These are phyloP conservation scores for Meandrina meandrites DNA, from an alignment of 92 coral and sea anemone genomes.

Conservation along the genomic window DNA sequence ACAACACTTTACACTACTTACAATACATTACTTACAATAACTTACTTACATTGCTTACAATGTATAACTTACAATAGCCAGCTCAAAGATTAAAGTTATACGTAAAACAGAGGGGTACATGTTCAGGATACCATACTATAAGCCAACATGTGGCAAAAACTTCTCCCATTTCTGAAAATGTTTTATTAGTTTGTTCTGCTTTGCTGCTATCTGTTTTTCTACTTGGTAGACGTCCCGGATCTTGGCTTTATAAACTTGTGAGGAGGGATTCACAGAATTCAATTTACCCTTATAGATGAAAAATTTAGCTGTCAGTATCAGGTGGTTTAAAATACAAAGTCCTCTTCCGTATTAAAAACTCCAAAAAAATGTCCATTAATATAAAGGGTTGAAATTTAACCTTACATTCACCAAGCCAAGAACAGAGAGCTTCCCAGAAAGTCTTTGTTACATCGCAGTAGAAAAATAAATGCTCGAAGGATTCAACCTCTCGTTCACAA, in stretches of 20 bases:
- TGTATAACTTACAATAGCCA: too few relatives aligned
- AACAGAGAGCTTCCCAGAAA: constrained; percentile 1
- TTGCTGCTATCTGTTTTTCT: constrained; percentile 23
- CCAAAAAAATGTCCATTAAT: constrained; percentile 15
- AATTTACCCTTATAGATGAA: constrained; percentile 24
- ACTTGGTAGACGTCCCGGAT: constrained; percentile 25
- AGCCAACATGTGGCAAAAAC: constrained; percentile 8
- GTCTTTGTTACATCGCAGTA: constrained; percentile 7
- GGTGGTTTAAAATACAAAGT: constrained; percentile 12
- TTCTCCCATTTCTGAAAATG: constrained; percentile 17
- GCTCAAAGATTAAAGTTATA: too few relatives aligned
- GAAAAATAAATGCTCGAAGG: constrained; percentile 15
- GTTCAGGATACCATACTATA: background rate
- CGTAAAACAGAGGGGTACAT: too few relatives aligned
- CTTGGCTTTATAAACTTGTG: constrained; percentile 16
- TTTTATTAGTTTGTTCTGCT: constrained; percentile 20
- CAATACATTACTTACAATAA: too few relatives aligned
- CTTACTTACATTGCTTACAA: too few relatives aligned
- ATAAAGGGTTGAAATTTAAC: constrained; percentile 1
- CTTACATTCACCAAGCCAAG: constrained; percentile 10
- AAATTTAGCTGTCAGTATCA: constrained; percentile 25
- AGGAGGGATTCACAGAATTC: constrained; percentile 13
- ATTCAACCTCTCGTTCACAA: constrained; percentile 13
- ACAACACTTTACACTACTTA: too few relatives aligned
- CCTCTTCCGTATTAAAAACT: constrained; percentile 9